Conservation (phyloP, 2,888 invertebrate genomes). For the Temnothorax unifasciatus region DNA sequence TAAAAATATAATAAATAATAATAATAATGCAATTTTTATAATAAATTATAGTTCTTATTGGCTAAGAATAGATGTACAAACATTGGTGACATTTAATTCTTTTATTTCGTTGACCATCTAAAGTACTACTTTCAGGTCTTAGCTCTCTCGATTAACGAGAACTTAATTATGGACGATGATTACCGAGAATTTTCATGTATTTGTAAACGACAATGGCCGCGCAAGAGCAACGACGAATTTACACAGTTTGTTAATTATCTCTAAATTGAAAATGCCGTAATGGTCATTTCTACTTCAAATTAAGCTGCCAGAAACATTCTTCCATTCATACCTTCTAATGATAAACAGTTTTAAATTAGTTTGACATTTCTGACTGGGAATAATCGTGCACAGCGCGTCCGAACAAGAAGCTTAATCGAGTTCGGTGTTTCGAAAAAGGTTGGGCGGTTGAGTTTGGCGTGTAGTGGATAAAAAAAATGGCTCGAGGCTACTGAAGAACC, state of each 20-base stretch:
- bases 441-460: conserved; percentile 13
- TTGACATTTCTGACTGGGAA: conserved; percentile 67
- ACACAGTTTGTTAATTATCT: conserved; percentile 60
- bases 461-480: conserved; percentile 47
- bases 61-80: neutral
- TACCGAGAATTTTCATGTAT: neutral
- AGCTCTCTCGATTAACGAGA: neutral
- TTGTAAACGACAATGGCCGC: neutral
- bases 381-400: conserved; percentile 19
- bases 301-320: conserved; percentile 70
- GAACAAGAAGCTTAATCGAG: conserved; percentile 68
- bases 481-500: conserved; percentile 50
- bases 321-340: conserved; percentile 58
- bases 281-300: conserved; percentile 61
- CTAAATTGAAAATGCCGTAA: conserved; percentile 62
- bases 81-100: neutral
- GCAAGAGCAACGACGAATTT: conserved; percentile 2
- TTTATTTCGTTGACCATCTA: neutral
- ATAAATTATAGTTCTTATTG: neutral
- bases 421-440: conserved; percentile 62
- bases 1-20: neutral
- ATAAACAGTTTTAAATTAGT: conserved; percentile 72
- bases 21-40: neutral
- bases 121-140: neutral
- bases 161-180: conserved; percentile 3